A percentile compares a stretch with the other conserved stretches of the same genome.
Conservation (phyloP, 2,797 vertebrate genomes). For the Acanthopagrus latus region DNA sequence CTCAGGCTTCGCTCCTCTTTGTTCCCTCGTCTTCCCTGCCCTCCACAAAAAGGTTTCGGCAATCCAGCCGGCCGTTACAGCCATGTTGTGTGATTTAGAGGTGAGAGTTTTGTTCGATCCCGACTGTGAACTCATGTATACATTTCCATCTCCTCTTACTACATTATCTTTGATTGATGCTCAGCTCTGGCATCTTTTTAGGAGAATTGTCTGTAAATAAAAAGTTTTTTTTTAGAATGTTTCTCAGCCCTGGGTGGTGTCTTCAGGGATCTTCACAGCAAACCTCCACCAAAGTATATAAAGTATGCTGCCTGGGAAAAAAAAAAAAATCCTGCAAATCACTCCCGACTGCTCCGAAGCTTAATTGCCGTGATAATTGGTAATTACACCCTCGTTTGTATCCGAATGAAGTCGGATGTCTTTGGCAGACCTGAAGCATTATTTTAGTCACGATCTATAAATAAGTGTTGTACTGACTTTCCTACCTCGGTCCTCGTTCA, state of each 20-base stretch:
- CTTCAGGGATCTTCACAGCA: background rate
- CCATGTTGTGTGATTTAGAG: background rate
- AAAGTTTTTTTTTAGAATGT: no score
- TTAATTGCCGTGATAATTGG: background rate
- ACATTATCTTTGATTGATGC: no score
- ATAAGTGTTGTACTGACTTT: background rate
- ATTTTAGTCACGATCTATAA: background rate
- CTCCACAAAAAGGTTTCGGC: background rate
- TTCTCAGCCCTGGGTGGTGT: background rate
- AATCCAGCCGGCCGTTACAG: background rate
- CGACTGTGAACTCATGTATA: no score
- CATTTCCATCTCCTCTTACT: no score
- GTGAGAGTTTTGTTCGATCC: background rate
- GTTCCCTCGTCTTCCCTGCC: background rate
- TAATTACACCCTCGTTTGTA: background rate
- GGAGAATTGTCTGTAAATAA: no score
- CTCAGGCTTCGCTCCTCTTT: background rate
- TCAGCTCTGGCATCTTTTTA: no score
- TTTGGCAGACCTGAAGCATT: conserved; percentile 1
- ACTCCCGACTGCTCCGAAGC: background rate
- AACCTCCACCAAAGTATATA: background rate
- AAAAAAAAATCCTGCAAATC: background rate
- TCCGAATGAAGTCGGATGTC: conserved; percentile 13
- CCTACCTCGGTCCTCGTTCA: conserved; percentile 1
- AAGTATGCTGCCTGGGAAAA: background rate